These are phyloP conservation scores for Rattus norvegicus DNA, from an alignment of 2,113 vertebrate genomes.

Conservation along the genomic window GRCr8 NC_086019.1:29015501-29016000, in stretches of 20 bases:
- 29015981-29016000: background rate
- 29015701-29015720: background rate
- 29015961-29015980: background rate
- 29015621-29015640: background rate
- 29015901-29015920: background rate
- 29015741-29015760: background rate
- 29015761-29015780: background rate
- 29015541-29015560: background rate
- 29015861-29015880: background rate
- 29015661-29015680: background rate
- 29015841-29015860: background rate
- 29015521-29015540: background rate
- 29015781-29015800: too few relatives aligned
- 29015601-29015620: background rate
- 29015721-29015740: background rate
- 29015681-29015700: background rate
- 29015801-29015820: background rate
- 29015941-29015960: background rate
- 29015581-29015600: background rate
- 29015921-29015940: background rate
- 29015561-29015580: background rate
- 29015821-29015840: background rate
- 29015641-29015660: background rate
- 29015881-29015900: background rate
- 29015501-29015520: background rate